Evolutionary conservation across 2,113 vertebrate species (phyloP), one percentile per base, ranked within the genome.

Genomic region (Nanorana parkeri): DNA sequence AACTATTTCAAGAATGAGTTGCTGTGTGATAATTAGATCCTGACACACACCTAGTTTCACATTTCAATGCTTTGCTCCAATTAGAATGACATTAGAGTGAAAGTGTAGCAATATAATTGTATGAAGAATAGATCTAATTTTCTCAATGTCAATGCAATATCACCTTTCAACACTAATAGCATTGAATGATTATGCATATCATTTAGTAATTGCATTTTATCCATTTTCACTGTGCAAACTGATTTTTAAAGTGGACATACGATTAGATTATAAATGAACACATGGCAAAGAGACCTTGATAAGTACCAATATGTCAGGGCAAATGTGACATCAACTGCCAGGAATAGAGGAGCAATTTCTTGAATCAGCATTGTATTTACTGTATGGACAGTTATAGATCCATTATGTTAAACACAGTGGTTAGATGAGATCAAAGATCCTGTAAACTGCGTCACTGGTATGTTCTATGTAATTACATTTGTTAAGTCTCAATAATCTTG

Each of bases 121-220:
- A 91, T 92, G 92, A 95, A 93, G 92, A 94, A 93, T 91, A 94
- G 92, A 93, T 92, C 89, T 91, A 93, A 94, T 94, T 95, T 93
- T 91, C 92, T 92, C 94, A 94, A 90, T 94, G 94, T 94, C 92
- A 94, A 84, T 91, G 88, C 89, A 92, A 88, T 92, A 94, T 92
- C 93, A 94, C 89, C 93, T 93, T 94, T 91, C 80, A 84, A 86
- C 87, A 88, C 85, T 91, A 93, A 92, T 82, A 74, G 84, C 84
- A 77, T 87, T 88, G 91, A 93, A 91, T 94, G 93, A 94, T 94
- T 92, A 93, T 60, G 79, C 91, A 93, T 93, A 91, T 94, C 90
- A 93, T 94, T 92, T 92, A 88, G 91, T 93, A 91, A 93, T 91
- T 91, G 88, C 88, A 84, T 92, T 94, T 93, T 91, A 90, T 85